These are phyloP conservation scores for Dicyrtomina minuta DNA, from an alignment of 2,888 invertebrate genomes.

Conservation along the genomic window DNA sequence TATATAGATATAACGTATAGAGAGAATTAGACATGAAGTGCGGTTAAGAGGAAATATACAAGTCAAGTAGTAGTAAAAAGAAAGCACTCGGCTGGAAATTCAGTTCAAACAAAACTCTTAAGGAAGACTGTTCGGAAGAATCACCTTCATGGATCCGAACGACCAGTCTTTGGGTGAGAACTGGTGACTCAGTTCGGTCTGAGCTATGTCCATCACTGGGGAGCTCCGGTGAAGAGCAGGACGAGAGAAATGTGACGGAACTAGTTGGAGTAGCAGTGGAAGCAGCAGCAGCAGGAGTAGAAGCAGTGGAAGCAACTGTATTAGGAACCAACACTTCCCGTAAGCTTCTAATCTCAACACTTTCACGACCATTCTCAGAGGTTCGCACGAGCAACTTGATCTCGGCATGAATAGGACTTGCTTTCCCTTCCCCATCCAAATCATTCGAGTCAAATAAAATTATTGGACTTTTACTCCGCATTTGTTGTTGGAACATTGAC, in stretches of 20 bases:
- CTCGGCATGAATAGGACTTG: constrained; percentile 58
- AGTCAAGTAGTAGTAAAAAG: too few relatives aligned
- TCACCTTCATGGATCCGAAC: constrained; percentile 53
- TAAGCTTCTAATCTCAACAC: constrained; percentile 60
- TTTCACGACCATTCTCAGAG: constrained; percentile 59
- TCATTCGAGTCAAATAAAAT: constrained; percentile 34
- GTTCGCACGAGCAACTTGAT: constrained; percentile 61
- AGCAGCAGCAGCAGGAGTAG: constrained; percentile 6
- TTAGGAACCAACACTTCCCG: constrained; percentile 55
- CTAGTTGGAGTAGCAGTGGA: constrained; percentile 11
- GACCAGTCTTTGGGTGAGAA: constrained; percentile 52
- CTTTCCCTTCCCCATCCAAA: constrained; percentile 41
- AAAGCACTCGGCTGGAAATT: too few relatives aligned
- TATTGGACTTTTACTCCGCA: constrained; percentile 33
- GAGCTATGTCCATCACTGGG: constrained; percentile 48
- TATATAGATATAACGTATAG: too few relatives aligned
- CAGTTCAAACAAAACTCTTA: not conserved
- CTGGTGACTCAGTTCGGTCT: constrained; percentile 48
- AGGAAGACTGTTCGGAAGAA: not conserved
- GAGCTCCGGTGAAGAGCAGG: constrained; percentile 30
- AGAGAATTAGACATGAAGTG: too few relatives aligned
- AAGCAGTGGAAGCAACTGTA: constrained; percentile 20
- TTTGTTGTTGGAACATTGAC: not conserved
- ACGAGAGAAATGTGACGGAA: constrained; percentile 42
- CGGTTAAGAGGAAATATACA: too few relatives aligned